Evolutionary conservation across 2,113 vertebrate species (phyloP).

Genomic region (Pleuronectes platessa): DNA sequence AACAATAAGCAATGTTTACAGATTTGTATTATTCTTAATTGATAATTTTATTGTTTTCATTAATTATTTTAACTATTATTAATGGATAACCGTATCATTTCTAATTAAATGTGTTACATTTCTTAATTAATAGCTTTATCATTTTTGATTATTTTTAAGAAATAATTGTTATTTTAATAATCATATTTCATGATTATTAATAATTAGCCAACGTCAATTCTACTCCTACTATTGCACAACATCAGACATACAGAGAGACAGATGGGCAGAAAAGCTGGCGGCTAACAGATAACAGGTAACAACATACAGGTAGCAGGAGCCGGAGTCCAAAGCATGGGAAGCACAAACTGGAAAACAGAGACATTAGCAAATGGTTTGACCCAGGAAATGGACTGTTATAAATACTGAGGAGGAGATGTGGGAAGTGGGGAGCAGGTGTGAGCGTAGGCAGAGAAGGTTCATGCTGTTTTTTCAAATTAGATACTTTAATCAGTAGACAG

Average conservation of each 20-base stretch:
- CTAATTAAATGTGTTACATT: no score
- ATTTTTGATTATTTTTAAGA: no score
- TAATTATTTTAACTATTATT: no score
- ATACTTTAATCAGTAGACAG: not conserved
- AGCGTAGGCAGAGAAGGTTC: not conserved
- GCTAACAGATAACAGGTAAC: not conserved
- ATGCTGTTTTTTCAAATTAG: not conserved
- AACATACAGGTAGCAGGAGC: not conserved
- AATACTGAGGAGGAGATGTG: constrained; percentile 1
- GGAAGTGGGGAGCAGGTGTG: not conserved
- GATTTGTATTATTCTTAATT: no score
- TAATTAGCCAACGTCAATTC: no score
- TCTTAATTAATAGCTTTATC: no score
- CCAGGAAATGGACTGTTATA: not conserved
- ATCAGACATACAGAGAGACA: not conserved
- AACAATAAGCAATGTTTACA: no score
- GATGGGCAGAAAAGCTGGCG: not conserved
- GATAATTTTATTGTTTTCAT: no score
- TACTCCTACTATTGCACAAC: no score
- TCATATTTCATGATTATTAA: no score
- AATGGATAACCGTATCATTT: no score
- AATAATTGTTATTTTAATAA: no score
- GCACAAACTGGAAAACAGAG: not conserved
- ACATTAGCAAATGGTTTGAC: not conserved
- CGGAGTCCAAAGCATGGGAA: not conserved